These are phyloP conservation scores for Pedetes capensis DNA, from an alignment of 2,113 vertebrate genomes.

Conservation along the genomic window DNA sequence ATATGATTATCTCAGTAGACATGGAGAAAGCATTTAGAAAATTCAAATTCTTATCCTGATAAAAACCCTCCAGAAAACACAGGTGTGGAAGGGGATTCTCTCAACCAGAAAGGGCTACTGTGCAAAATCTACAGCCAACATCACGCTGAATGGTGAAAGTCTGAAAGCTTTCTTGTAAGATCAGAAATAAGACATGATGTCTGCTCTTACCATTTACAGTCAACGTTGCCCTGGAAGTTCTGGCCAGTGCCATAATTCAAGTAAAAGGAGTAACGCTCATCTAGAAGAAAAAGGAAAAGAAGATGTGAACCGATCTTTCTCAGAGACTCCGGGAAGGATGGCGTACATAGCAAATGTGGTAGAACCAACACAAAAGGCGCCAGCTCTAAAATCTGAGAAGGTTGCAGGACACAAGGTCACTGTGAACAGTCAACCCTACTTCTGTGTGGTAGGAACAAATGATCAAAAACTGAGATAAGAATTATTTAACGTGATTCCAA, in stretches of 20 bases:
- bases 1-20: not conserved
- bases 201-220: fast-evolving
- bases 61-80: not conserved
- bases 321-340: not conserved
- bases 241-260: not conserved
- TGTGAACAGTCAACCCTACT: not conserved
- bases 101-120: not conserved
- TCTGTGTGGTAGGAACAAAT: not conserved
- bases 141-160: fast-evolving
- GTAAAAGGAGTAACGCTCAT: not conserved
- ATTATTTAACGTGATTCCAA: not conserved
- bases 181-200: fast-evolving
- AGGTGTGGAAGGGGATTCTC: fast-evolving
- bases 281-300: not conserved
- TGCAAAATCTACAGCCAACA: not conserved
- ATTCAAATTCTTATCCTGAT: not conserved
- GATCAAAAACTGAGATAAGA: not conserved
- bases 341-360: fast-evolving
- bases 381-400: not conserved
- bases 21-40: not conserved
- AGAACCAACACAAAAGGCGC: not conserved
- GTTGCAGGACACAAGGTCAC: fast-evolving
- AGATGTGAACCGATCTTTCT: not conserved
- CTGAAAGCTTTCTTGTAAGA: fast-evolving
- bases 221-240: fast-evolving